Evolutionary conservation across 2,888 invertebrate genomes (phyloP).

Genomic region (Chrysomela aeneicollis): DNA sequence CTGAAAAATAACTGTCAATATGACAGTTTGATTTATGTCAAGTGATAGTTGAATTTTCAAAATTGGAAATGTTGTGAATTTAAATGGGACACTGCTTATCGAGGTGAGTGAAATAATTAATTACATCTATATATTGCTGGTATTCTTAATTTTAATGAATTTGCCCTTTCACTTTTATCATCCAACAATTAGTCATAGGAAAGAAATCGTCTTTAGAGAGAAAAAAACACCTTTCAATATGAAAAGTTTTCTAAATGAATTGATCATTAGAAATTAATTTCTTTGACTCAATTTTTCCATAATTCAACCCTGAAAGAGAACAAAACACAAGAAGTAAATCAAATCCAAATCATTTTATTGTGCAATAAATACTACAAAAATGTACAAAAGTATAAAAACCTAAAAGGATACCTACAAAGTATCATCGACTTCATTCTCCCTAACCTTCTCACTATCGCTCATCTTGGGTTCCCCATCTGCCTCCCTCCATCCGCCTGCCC

Average conservation of each 20-base stretch:
- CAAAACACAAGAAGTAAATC: background rate
- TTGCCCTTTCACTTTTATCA: no score
- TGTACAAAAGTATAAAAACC: background rate
- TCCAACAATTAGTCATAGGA: no score
- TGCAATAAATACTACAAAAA: background rate
- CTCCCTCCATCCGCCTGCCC: background rate
- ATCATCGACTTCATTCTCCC: background rate
- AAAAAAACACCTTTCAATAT: no score
- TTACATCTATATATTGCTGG: no score
- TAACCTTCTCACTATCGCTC: background rate
- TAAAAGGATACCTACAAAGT: background rate
- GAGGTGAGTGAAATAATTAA: background rate
- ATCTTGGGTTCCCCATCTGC: background rate
- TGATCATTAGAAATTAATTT: no score
- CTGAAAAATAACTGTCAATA: background rate
- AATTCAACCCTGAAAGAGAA: background rate
- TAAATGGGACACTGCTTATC: constrained; percentile 5
- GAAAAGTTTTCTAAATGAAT: no score
- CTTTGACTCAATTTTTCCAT: background rate
- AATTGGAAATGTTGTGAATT: background rate
- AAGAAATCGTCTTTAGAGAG: no score
- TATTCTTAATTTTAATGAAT: no score
- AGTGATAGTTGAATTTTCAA: background rate
- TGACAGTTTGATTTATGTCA: background rate
- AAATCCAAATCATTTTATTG: background rate